Evolutionary conservation across 2,797 vertebrate genomes (phyloP).

Genomic region (Crax fasciolata): DNA sequence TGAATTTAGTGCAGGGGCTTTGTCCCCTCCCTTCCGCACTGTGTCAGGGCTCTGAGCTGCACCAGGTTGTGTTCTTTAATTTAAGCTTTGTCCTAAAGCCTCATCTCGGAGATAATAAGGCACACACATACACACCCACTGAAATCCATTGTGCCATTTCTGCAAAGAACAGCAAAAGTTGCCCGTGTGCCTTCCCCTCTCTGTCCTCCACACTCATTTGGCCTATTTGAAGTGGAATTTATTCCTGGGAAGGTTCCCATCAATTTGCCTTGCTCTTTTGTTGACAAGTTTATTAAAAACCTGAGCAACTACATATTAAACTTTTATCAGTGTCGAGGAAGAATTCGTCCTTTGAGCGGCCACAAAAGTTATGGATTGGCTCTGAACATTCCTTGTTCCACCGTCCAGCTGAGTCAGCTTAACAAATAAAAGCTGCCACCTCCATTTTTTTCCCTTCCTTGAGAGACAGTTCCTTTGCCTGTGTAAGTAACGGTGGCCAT

Average conservation of each 20-base stretch:
- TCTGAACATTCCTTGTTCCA: conserved; percentile 52
- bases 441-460: not conserved
- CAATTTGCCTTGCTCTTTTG: conserved; percentile 83
- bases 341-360: conserved; percentile 66
- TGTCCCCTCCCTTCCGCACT: not conserved
- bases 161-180: conserved; percentile 73
- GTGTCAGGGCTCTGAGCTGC: not conserved
- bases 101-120: conserved; percentile 39
- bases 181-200: not conserved
- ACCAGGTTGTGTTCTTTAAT: not conserved
- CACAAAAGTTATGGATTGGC: conserved; percentile 74
- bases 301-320: conserved; percentile 78
- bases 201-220: conserved; percentile 38
- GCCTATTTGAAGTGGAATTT: conserved; percentile 79
- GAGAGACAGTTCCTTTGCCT: conserved; percentile 9
- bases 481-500: conserved; percentile 11
- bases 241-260: conserved; percentile 82
- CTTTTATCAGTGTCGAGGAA: conserved; percentile 82
- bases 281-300: conserved; percentile 90
- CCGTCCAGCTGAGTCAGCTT: conserved; percentile 68
- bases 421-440: conserved; percentile 30
- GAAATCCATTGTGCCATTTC: conserved; percentile 73
- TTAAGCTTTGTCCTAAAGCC: conserved; percentile 7
- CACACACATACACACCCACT: not conserved
- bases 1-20: rapidly evolving